Evolutionary conservation across 1,140 invertebrate species (phyloP), one percentile per base, ranked within the genome.

Genomic region (Magallana gigas): DNA sequence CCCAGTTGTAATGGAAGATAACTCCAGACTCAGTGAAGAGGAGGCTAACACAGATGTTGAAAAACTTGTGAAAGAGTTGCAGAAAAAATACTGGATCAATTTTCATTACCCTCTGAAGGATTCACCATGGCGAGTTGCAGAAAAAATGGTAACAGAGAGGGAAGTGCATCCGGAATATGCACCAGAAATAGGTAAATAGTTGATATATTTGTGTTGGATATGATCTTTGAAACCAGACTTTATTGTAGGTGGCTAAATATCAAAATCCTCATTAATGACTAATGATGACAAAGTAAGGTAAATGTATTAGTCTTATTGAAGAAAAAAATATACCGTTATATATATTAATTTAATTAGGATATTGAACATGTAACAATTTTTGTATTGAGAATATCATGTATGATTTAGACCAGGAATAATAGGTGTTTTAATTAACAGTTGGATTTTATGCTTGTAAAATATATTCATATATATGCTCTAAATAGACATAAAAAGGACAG

Each of bases 91-190:
- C 29, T 76, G 62, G 57, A 48, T 87, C 8, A 81, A 88, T 82
- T 86, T 85, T 58, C 56, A 87, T 82, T 76, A 57, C 68, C 64
- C 59, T 9, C n/a, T 90, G 14, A 56, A 71, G 36, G 85, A 87
- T 8, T 87, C 91, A n/a, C 88, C 90, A 62, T 92, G 91, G 91
- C 57, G 81, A 14, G 57, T 90, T 14, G 90, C 90, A 58, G 90
- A 80, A 16, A 62, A 64, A 12, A 97, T 97, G 97, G 96, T 96
- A 7, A 96, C 95, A 93, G 95, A 96, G 68, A 95, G 96, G 80
- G 96, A 96, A 87, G 95, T 97, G 76, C 96, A 96, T 93, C 97
- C 97, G 14, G 95, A 95, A 58, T 84, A 90, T 58, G 89, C 90
- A 1, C 91, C 92, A 29, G 90, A 93, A 82, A 36, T 92, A 68